phyloP scores from a whole-genome alignment of 2,113 vertebrate species.

The Anas platyrhynchos region DNA sequence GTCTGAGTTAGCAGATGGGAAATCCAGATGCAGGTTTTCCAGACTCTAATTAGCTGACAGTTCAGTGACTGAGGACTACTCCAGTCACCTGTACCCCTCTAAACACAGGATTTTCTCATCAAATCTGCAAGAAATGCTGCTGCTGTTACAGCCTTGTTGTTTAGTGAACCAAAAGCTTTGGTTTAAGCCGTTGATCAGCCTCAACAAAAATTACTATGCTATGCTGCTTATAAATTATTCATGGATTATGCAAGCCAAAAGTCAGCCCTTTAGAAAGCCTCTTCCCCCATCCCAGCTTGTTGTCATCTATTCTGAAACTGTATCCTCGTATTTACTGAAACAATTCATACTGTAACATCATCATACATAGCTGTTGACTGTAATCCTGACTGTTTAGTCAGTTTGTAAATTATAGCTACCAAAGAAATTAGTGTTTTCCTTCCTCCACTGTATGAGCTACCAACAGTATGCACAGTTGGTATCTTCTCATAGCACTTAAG shows the following conservation, averaged over 20 bases:
- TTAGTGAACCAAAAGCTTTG: not conserved
- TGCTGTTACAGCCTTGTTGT: not conserved
- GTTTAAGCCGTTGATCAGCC: too few relatives aligned
- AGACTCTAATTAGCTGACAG: too few relatives aligned
- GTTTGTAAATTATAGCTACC: not conserved
- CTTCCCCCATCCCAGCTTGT: not conserved
- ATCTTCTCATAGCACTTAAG: not conserved
- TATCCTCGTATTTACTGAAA: not conserved
- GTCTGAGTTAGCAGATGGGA: too few relatives aligned
- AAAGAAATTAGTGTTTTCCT: not conserved
- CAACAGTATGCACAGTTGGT: not conserved
- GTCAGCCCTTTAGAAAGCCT: not conserved
- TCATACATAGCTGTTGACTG: not conserved
- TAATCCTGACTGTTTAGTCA: not conserved
- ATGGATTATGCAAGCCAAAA: not conserved
- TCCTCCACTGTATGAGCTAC: not conserved
- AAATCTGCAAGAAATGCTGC: not conserved
- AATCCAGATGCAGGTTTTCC: too few relatives aligned
- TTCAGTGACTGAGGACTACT: not conserved
- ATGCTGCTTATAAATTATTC: not conserved
- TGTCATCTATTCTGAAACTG: not conserved
- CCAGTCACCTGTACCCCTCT: not conserved
- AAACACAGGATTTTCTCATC: not conserved
- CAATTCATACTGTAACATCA: not conserved
- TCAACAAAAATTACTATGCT: not conserved